Evolutionary conservation across 1,140 invertebrate species (phyloP).

Genomic region (Riptortus pedestris): DNA sequence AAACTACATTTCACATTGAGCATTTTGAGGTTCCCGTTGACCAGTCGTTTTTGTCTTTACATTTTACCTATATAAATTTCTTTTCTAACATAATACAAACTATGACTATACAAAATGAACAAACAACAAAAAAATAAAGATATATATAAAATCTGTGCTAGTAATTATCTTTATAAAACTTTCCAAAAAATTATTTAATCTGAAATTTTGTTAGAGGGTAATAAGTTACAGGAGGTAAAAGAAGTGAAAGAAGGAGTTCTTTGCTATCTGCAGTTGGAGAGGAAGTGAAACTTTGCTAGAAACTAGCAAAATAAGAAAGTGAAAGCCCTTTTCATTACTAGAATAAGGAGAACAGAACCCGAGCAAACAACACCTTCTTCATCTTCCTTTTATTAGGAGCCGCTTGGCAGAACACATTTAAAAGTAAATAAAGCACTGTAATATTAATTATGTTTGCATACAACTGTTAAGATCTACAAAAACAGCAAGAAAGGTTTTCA

Average conservation of each 20-base stretch:
- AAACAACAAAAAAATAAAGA: background rate
- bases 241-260: background rate
- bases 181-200: slow-evolving; percentile 11
- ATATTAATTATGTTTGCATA: background rate
- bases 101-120: slow-evolving; percentile 9
- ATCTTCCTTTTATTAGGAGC: no score
- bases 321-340: slow-evolving; percentile 8
- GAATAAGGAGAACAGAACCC: background rate
- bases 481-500: slow-evolving; percentile 16
- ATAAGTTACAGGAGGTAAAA: background rate
- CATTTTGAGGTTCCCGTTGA: slow-evolving; percentile 15
- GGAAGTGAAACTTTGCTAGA: background rate
- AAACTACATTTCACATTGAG: slow-evolving; percentile 15
- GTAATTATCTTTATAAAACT: slow-evolving; percentile 8
- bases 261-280: background rate
- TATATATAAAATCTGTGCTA: background rate
- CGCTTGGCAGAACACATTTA: no score
- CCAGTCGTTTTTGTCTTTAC: slow-evolving; percentile 13
- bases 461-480: background rate
- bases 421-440: slow-evolving; percentile 6
- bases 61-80: background rate
- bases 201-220: background rate
- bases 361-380: background rate
- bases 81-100: slow-evolving; percentile 11
- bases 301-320: slow-evolving; percentile 1